Conservation (phyloP, 2,888 invertebrate species). For the Hydropsyche betteni region DNA sequence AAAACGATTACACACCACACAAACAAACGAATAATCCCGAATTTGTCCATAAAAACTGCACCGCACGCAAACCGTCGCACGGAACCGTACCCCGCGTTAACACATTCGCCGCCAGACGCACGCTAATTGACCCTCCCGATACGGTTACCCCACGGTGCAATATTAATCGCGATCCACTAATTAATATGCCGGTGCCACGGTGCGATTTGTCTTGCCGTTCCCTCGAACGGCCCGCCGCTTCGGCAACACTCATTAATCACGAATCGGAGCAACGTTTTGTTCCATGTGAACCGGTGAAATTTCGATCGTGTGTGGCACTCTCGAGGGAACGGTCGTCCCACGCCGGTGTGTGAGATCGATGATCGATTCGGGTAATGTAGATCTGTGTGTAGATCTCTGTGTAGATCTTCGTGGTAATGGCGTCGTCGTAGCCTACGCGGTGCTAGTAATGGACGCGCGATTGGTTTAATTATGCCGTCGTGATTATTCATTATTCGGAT, state of each 20-base stretch:
- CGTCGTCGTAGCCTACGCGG: too few relatives aligned
- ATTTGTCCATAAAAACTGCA: too few relatives aligned
- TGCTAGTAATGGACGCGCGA: too few relatives aligned
- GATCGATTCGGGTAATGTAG: background rate
- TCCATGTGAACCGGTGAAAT: too few relatives aligned
- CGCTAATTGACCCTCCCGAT: background rate
- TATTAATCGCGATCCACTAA: background rate
- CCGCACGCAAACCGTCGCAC: background rate
- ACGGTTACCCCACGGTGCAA: background rate
- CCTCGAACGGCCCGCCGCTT: too few relatives aligned
- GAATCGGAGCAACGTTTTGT: background rate
- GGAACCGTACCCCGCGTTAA: background rate
- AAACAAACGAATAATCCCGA: too few relatives aligned
- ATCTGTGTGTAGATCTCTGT: too few relatives aligned
- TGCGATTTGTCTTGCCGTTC: background rate
- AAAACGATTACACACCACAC: too few relatives aligned
- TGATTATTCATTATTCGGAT: too few relatives aligned
- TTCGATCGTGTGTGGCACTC: background rate
- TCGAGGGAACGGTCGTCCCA: constrained; percentile 4
- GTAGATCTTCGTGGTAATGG: too few relatives aligned
- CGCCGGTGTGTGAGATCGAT: background rate
- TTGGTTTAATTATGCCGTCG: too few relatives aligned
- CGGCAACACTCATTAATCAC: constrained; percentile 1
- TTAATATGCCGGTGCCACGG: background rate
- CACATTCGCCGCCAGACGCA: background rate